phyloP scores from a whole-genome alignment of 2,888 invertebrate genomes.

The Eugnorisma glareosa region DNA sequence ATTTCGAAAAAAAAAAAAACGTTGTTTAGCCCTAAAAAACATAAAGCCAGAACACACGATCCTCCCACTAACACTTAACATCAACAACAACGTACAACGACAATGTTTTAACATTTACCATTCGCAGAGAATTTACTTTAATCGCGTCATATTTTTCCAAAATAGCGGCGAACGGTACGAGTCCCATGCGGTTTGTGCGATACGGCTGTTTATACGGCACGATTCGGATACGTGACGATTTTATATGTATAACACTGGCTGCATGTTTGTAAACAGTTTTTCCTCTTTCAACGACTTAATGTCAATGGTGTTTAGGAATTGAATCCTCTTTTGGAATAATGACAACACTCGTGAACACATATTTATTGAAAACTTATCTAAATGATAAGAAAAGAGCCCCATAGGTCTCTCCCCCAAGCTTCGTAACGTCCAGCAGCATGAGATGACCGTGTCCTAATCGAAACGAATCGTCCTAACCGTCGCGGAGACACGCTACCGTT shows the following conservation, averaged over 20 bases:
- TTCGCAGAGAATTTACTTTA: slow-evolving; percentile 72
- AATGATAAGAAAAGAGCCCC: neutral
- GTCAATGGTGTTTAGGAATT: neutral
- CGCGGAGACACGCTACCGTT: too few species aligned
- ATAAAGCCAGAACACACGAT: slow-evolving; percentile 18
- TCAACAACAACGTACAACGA: slow-evolving; percentile 49
- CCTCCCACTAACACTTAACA: slow-evolving; percentile 35
- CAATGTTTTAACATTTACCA: slow-evolving; percentile 57
- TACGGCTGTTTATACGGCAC: slow-evolving; percentile 56
- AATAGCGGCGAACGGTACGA: slow-evolving; percentile 71
- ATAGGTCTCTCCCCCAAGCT: neutral
- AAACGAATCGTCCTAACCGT: neutral
- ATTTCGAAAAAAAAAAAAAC: neutral
- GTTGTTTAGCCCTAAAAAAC: neutral
- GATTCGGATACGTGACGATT: slow-evolving; percentile 57
- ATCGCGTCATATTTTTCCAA: slow-evolving; percentile 79
- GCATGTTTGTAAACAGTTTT: neutral
- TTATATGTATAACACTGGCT: neutral
- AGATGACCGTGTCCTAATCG: neutral
- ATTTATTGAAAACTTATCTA: neutral
- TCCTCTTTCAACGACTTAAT: neutral
- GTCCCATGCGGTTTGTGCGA: slow-evolving; percentile 71
- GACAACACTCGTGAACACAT: neutral
- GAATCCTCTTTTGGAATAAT: neutral
- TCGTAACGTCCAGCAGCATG: neutral